Conservation (phyloP, 2,797 vertebrate genomes). For the Staurois parvus region DNA sequence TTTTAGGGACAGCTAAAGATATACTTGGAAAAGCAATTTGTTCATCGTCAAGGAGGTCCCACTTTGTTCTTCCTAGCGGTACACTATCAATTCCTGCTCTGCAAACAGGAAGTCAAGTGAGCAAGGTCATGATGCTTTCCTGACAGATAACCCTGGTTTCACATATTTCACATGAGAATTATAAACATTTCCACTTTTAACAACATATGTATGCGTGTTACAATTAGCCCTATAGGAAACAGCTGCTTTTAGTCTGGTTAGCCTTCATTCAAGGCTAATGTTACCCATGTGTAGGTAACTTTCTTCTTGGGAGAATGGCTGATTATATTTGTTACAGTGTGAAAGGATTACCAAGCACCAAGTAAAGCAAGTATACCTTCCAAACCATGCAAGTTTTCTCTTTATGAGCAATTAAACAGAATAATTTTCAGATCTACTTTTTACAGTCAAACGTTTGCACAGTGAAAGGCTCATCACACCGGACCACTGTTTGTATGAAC, state of each 20-base stretch:
- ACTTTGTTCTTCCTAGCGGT: neutral
- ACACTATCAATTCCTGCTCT: constrained; percentile 14
- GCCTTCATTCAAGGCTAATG: neutral
- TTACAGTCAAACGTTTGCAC: too few relatives aligned
- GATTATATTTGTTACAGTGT: neutral
- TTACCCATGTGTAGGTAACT: neutral
- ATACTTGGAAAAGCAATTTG: neutral
- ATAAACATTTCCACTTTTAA: neutral
- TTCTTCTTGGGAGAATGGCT: neutral
- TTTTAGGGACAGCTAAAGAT: neutral
- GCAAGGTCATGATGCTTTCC: constrained; percentile 14
- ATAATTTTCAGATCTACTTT: too few relatives aligned
- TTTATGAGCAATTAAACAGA: neutral
- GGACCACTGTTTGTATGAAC: neutral
- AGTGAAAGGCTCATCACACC: neutral
- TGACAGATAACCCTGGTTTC: neutral
- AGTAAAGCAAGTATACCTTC: neutral
- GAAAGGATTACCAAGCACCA: too few relatives aligned
- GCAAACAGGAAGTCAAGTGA: constrained; percentile 8
- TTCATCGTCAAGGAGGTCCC: constrained; percentile 1
- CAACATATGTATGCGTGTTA: too few relatives aligned
- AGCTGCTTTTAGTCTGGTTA: neutral
- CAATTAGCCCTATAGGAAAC: constrained; percentile 7
- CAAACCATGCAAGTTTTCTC: neutral
- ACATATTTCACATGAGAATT: constrained; percentile 1